Percentiles rank a stretch among this genome's conserved stretches.
Conservation (phyloP, 2,113 vertebrate genomes). For the Nesogale talazaci region DNA sequence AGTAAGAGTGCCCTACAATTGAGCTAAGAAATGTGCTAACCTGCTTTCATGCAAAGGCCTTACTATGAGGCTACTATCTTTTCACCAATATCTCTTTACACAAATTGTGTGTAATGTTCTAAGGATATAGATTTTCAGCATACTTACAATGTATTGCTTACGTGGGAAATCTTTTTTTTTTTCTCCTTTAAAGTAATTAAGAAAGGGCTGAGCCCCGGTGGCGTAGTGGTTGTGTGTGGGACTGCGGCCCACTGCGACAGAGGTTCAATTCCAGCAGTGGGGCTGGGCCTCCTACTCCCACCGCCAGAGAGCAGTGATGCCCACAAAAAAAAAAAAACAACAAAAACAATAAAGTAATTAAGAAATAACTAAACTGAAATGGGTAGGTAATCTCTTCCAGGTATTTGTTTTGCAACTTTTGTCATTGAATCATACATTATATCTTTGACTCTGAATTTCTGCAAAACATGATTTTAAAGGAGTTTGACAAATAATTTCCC, state of each 20-base stretch:
- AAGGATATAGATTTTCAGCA: not conserved
- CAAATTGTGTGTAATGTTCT: not conserved
- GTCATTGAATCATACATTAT: constrained; percentile 30
- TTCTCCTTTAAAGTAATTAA: not conserved
- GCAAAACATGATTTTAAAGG: constrained; percentile 35
- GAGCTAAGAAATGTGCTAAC: not conserved
- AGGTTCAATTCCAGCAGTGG: too few species aligned
- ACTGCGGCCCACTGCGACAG: too few species aligned
- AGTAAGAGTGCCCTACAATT: not conserved
- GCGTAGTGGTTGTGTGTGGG: too few species aligned
- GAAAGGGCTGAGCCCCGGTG: too few species aligned
- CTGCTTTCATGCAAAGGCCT: not conserved
- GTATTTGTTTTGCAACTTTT: constrained; percentile 28
- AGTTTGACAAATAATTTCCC: constrained; percentile 53
- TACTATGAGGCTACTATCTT: not conserved
- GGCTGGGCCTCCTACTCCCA: too few species aligned
- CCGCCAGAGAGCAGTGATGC: too few species aligned
- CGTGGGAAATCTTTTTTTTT: not conserved
- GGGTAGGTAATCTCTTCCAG: not conserved
- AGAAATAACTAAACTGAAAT: constrained; percentile 36
- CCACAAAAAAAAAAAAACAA: too few species aligned
- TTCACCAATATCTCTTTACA: not conserved
- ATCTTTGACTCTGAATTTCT: not conserved
- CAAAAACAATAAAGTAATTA: not conserved
- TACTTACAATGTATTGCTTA: not conserved